Evolutionary conservation across 2,888 invertebrate genomes (phyloP), one percentile per base, ranked within the genome.

Genomic region (Bombylius major): DNA sequence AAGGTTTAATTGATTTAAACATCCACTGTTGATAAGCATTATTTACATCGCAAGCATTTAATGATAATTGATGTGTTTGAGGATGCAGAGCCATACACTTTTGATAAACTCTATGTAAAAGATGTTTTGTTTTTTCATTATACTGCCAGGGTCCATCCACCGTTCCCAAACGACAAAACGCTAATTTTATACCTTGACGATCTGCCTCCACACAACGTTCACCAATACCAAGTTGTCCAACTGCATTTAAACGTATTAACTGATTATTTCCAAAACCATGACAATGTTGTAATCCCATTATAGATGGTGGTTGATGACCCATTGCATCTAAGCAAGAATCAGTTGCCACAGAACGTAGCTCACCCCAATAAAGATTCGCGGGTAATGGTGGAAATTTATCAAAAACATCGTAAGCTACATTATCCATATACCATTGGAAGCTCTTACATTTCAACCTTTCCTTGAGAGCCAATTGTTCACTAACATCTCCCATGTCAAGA

Each of bases 341-440:
- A 0, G 87, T 83, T 1, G 89, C 93, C 47, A 84, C 82, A 62
- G 91, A 94, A 65, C 85, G 82, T 63, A 92, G 76, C 80, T 96
- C 96, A 59, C 98, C 98, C 93, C 95, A 97, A 64, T 89, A 87
- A 47, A 92, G 72, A 71, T 99, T 99, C 39, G 90, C 89, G 2
- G 99, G 98, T 54, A 97, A 77, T 60, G 91, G 87, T 0, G 99
- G 99, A 72, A 92, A 98, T 73, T 92, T 91, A 63, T 91, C 89
- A 54, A 89, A 83, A 0, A 99, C 92, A 71, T 98, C 98, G 67
- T 93, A 96, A 0, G 97, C 98, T 0, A 96, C 87, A 70, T 95
- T 92, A 52, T 94, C 87, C 90, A 96, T 94, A 64, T 81, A 98
- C 98, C 98, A 98, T 59, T 89, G 82, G 73, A 99, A 99, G 65